phyloP scores from a whole-genome alignment of 2,113 vertebrate genomes.

The Gambusia affinis region DNA sequence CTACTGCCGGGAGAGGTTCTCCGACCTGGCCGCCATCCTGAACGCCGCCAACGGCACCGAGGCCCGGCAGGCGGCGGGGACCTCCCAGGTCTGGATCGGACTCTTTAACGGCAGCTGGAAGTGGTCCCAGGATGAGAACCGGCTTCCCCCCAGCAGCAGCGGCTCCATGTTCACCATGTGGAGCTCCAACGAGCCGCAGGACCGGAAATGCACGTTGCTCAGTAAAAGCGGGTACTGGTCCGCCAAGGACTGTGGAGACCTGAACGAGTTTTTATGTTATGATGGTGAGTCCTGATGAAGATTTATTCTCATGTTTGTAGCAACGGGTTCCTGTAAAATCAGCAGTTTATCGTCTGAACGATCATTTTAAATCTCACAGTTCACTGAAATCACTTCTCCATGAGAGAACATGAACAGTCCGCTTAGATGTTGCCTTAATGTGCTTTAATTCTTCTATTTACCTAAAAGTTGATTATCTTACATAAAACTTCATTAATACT shows the following conservation, averaged over 20 bases:
- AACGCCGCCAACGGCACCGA: neutral
- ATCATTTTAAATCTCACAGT: no score
- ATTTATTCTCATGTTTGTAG: no score
- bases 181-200: fast-evolving
- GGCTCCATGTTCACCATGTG: neutral
- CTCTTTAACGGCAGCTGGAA: neutral
- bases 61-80: fast-evolving
- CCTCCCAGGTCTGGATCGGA: conserved; percentile 19
- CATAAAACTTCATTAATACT: no score
- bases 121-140: neutral
- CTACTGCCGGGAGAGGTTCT: conserved; percentile 13
- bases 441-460: no score
- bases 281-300: conserved; percentile 21
- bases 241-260: fast-evolving
- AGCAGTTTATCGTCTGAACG: no score
- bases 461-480: no score
- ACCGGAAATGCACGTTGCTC: fast-evolving
- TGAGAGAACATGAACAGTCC: no score
- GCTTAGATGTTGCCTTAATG: no score
- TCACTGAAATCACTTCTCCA: no score
- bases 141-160: fast-evolving
- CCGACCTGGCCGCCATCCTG: conserved; percentile 29
- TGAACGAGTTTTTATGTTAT: neutral
- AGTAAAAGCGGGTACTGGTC: fast-evolving
- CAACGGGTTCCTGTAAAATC: no score